Evolutionary conservation across 35 echinoderm and acorn worm species (phyloP).

Genomic region (Lytechinus pictus): DNA sequence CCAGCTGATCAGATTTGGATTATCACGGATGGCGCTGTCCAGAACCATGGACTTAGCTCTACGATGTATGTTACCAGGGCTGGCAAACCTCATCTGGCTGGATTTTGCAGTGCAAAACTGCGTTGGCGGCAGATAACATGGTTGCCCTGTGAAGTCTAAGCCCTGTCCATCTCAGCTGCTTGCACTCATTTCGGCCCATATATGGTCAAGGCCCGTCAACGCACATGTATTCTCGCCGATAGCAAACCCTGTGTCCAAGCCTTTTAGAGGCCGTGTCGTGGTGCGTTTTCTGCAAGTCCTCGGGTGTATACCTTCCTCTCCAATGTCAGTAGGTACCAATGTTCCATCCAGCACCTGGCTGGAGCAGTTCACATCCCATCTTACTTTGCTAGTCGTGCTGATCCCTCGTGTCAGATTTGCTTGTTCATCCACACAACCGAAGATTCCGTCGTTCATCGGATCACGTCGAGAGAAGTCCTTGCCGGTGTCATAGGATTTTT

Average conservation of each 20-base stretch:
- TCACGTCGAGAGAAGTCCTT: conserved; percentile 54
- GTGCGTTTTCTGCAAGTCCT: conserved; percentile 73
- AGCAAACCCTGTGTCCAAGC: conserved; percentile 68
- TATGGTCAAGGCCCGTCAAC: conserved; percentile 54
- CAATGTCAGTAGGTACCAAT: conserved; percentile 61
- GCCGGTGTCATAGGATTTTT: no score
- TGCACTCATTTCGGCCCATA: no score
- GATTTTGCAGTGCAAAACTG: no score
- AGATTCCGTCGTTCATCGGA: conserved; percentile 33
- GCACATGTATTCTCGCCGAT: conserved; percentile 51
- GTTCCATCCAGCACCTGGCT: conserved; percentile 71
- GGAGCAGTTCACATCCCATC: conserved; percentile 71
- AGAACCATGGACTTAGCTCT: no score
- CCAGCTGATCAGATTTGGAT: conserved; percentile 48
- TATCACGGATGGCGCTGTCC: conserved; percentile 50
- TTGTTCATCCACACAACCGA: no score
- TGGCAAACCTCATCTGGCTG: no score
- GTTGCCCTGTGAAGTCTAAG: conserved; percentile 65
- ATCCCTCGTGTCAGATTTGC: no score
- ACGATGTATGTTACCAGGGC: no score
- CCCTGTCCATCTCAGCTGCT: conserved; percentile 54
- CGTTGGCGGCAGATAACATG: conserved; percentile 56
- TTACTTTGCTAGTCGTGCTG: conserved; percentile 76
- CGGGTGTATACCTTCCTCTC: conserved; percentile 76
- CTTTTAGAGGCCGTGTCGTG: conserved; percentile 57